A percentile compares a stretch with the other conserved stretches of the same genome.
phyloP scores from a whole-genome alignment of 2,888 invertebrate species.

The Thyatira batis region DNA sequence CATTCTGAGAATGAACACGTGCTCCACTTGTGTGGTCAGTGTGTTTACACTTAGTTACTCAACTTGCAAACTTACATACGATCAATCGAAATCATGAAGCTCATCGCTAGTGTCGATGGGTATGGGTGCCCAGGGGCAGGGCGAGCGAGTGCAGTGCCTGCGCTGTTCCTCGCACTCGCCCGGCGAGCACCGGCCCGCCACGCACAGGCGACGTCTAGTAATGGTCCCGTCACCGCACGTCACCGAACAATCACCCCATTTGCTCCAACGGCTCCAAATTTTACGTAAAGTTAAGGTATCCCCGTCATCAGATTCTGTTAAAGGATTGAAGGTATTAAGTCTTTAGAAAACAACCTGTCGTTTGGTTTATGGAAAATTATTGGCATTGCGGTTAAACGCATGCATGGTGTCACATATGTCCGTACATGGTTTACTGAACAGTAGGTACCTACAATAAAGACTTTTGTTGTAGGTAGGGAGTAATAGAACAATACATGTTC shows the following conservation, averaged over 20 bases:
- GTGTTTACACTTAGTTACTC: slow-evolving; percentile 1
- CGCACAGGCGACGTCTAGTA: slow-evolving; percentile 53
- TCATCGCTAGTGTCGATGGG: slow-evolving; percentile 21
- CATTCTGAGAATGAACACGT: slow-evolving; percentile 45
- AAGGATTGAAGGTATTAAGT: slow-evolving; percentile 7
- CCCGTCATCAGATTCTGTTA: slow-evolving; percentile 37
- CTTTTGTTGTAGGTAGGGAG: no score
- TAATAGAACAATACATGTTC: no score
- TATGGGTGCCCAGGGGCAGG: slow-evolving; percentile 35
- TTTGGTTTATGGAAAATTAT: no score
- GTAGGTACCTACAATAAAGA: no score
- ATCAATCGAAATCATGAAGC: slow-evolving; percentile 26
- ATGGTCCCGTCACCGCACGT: slow-evolving; percentile 61
- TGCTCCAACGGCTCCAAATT: slow-evolving; percentile 73
- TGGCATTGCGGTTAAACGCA: no score
- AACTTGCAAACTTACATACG: background rate
- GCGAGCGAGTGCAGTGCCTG: slow-evolving; percentile 50
- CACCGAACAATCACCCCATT: slow-evolving; percentile 67
- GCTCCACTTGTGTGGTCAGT: slow-evolving; percentile 19
- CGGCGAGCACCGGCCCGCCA: slow-evolving; percentile 63
- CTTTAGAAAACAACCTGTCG: background rate
- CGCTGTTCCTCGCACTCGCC: slow-evolving; percentile 68
- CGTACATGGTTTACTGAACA: no score
- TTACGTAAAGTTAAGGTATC: slow-evolving; percentile 50
- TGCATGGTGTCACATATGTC: no score